These are phyloP conservation scores for Orchestia grillus DNA, from an alignment of 1,140 invertebrate species.

Conservation along the genomic window DNA sequence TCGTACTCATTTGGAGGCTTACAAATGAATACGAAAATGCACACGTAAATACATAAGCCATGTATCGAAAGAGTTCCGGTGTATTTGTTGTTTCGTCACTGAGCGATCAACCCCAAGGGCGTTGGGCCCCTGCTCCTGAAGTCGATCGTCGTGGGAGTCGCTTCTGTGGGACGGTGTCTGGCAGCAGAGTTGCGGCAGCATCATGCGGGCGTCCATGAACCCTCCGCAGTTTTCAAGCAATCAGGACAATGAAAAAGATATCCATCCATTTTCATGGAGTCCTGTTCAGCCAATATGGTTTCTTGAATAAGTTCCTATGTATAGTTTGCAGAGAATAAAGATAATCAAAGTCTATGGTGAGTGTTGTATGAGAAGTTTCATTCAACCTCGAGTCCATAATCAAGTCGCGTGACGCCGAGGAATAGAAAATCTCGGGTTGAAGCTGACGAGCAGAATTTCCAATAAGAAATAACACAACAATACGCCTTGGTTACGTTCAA, in stretches of 20 bases:
- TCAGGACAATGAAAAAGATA: background rate
- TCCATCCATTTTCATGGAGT: background rate
- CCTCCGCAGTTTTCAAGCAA: background rate
- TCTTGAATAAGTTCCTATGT: background rate
- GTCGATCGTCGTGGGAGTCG: background rate
- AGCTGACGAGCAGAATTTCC: background rate
- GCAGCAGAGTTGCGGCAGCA: background rate
- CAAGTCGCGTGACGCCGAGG: too few relatives aligned
- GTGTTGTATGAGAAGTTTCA: background rate
- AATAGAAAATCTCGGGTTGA: background rate
- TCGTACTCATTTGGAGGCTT: background rate
- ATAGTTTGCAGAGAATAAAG: background rate
- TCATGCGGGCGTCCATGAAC: background rate
- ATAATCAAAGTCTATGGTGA: background rate
- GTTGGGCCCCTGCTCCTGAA: background rate
- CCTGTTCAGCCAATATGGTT: background rate
- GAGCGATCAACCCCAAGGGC: background rate
- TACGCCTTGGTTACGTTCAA: too few relatives aligned
- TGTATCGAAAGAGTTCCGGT: too few relatives aligned
- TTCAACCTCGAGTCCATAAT: too few relatives aligned
- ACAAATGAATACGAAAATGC: background rate
- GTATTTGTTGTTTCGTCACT: background rate
- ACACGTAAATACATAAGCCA: too few relatives aligned
- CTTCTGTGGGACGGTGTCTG: background rate
- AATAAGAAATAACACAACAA: background rate